Evolutionary conservation across 2,113 vertebrate genomes (phyloP), one percentile per base, ranked within the genome.

Genomic region (Poeciliopsis occidentalis): DNA sequence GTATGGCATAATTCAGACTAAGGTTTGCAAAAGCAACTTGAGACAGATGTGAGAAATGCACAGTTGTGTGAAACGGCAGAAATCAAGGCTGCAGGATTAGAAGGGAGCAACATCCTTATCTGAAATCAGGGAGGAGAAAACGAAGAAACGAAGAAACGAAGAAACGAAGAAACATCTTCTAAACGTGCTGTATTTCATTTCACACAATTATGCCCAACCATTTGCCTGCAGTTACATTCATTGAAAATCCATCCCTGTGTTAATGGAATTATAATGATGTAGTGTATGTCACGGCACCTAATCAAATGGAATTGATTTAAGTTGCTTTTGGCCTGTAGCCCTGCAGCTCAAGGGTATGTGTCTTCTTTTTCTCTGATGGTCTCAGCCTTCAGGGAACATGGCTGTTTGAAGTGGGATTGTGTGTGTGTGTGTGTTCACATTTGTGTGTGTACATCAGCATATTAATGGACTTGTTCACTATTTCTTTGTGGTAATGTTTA

Each of bases 241-340:
- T 92, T 91, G 89, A 92, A 94, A 95, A 94, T 92, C 92, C 85
- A 92, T 91, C 71, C 75, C 78, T 80, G 86, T 41, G 77, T 90
- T 93, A 94, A 95, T 93, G 88, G 90, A 94, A 93, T 94, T 93
- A 92, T 93, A 93, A 94, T 93, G 89, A 93, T 92, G 90, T 83
- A 90, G 88, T 91, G 89, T 92, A 89, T 82, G 80, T 82, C 27
- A 65, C 80, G 81, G 89, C 87, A 91, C 91, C 88, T 88, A 91
- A 93, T 94, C 90, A 93, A 94, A 93, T 81, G 72, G 76, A 91
- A 95, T 94, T 91, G 92, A 94, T 95, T 93, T 87, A 92, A 89
- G 88, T 84, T 85, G 76, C 83, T 81, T 90, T 85, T 88, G 88
- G 89, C 89, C 68, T 71, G 22, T 63, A 76, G 85, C 88, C 86